These are phyloP conservation scores for Cyrtonyx montezumae DNA, from an alignment of 2,113 vertebrate species.

Conservation along the genomic window DNA sequence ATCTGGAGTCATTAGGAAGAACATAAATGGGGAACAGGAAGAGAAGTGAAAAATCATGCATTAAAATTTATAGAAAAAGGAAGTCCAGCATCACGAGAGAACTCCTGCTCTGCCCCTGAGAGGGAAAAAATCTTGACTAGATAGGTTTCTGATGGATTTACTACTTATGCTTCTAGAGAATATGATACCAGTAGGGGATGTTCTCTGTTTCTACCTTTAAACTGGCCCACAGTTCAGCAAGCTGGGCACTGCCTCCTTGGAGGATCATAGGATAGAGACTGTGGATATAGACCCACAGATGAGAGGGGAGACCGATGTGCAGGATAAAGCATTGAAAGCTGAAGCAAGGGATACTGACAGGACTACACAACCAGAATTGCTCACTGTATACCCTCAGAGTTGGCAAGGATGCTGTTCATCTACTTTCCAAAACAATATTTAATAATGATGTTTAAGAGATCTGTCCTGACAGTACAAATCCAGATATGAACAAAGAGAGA, in stretches of 20 bases:
- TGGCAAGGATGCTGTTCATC: neutral
- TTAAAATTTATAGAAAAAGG: constrained; percentile 1
- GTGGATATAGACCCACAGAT: neutral
- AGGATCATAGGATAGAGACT: neutral
- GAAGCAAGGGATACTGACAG: neutral
- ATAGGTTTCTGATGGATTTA: neutral
- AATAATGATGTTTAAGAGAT: neutral
- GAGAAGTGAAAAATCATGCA: constrained; percentile 6
- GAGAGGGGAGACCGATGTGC: neutral
- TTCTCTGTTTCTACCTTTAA: neutral
- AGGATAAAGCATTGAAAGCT: neutral
- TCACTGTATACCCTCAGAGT: neutral
- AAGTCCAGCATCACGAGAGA: neutral
- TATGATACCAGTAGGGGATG: neutral
- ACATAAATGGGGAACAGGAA: neutral
- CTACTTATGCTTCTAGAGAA: neutral
- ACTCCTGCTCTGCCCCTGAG: neutral
- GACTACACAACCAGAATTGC: neutral
- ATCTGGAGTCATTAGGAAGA: constrained; percentile 1
- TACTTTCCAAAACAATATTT: constrained; percentile 3
- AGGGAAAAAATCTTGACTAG: neutral
- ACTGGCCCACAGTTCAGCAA: neutral
- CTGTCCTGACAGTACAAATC: neutral
- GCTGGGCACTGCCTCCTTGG: neutral
- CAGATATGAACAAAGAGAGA: neutral